A percentile compares a stretch with the other conserved stretches of the same genome.
Conservation (phyloP, 35 echinoderm and acorn worm species). For the Heliocidaris tuberculata region DNA sequence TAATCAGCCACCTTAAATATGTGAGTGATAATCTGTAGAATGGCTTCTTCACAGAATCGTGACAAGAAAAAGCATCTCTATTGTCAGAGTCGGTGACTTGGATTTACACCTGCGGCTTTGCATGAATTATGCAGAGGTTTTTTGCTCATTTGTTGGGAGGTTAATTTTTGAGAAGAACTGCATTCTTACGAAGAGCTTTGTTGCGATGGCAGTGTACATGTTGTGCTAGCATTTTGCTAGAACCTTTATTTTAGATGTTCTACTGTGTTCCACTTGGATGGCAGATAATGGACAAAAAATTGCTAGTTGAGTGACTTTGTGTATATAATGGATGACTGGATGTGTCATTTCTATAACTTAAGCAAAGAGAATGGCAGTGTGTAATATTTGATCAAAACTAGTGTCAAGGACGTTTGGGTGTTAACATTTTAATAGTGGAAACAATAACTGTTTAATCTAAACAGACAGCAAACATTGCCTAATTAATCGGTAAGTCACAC, state of each 20-base stretch:
- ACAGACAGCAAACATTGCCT: too few relatives aligned
- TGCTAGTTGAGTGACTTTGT: too few relatives aligned
- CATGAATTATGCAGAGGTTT: neutral
- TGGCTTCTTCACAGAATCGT: neutral
- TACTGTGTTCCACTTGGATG: too few relatives aligned
- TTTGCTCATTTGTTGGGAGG: neutral
- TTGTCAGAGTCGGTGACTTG: neutral
- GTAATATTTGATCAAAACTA: neutral
- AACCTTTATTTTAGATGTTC: neutral
- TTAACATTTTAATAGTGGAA: neutral
- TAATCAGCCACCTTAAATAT: slow-evolving; percentile 4
- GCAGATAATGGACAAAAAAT: too few relatives aligned
- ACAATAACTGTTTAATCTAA: too few relatives aligned
- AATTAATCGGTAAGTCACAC: too few relatives aligned
- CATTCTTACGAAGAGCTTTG: neutral
- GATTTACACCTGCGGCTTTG: neutral
- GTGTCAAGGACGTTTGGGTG: neutral
- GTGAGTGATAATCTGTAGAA: neutral
- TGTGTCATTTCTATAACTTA: too few relatives aligned
- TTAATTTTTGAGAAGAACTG: neutral
- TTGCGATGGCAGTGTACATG: neutral
- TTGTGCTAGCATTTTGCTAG: neutral
- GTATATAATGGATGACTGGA: too few relatives aligned
- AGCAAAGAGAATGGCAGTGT: too few relatives aligned
- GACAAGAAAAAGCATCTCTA: neutral